Evolutionary conservation across 2,888 invertebrate genomes (phyloP).

Genomic region (Odontothrips loti): DNA sequence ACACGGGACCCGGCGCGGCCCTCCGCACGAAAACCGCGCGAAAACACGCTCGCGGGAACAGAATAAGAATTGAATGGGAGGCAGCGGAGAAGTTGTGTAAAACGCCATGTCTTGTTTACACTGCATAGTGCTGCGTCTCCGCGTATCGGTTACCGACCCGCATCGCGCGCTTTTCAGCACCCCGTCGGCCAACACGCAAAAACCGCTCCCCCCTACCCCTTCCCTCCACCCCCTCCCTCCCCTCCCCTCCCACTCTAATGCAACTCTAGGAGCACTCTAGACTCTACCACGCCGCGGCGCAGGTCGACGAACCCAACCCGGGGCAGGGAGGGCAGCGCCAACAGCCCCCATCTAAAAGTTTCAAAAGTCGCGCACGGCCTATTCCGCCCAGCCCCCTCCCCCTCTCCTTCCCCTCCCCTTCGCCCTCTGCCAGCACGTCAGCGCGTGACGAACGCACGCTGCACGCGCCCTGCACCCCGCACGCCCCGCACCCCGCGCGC

Average conservation of each 20-base stretch:
- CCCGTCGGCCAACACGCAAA: neutral
- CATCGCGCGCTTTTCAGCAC: neutral
- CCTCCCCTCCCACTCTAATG: neutral
- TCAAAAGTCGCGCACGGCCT: neutral
- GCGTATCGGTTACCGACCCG: constrained; percentile 19
- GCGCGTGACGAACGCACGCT: neutral
- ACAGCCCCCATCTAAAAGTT: neutral
- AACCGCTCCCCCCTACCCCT: neutral
- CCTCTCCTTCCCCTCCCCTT: neutral
- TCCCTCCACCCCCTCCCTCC: neutral
- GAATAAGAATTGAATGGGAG: too few relatives aligned
- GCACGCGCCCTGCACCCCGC: too few relatives aligned
- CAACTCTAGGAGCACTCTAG: neutral
- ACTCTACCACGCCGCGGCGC: neutral
- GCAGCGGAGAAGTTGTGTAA: too few relatives aligned
- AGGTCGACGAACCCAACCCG: neutral
- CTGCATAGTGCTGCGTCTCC: neutral
- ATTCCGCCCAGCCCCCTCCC: neutral
- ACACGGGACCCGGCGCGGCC: too few relatives aligned
- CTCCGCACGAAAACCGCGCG: too few relatives aligned
- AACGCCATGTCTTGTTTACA: too few relatives aligned
- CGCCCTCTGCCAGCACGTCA: neutral
- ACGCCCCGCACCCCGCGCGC: too few relatives aligned
- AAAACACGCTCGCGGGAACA: too few relatives aligned
- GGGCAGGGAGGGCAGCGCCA: neutral